Conservation (phyloP, 2,797 vertebrate genomes). For the Buphagus erythrorhynchus region DNA sequence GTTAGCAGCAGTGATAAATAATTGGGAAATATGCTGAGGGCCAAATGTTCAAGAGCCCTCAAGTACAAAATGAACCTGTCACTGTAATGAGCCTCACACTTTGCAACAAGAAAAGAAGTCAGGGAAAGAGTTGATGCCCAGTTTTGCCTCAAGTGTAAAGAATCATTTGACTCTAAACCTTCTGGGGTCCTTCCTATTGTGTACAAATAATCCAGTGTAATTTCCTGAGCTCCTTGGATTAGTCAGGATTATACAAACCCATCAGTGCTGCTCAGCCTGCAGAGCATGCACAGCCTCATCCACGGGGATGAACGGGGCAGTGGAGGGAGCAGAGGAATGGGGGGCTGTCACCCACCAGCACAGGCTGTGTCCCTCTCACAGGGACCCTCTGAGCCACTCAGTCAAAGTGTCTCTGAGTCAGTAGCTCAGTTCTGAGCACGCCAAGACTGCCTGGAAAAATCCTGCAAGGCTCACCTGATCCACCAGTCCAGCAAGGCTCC, state of each 20-base stretch:
- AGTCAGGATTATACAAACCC: not conserved
- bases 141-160: not conserved
- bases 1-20: not conserved
- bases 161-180: not conserved
- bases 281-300: not conserved
- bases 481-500: not conserved
- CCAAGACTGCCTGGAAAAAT: not conserved
- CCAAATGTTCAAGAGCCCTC: not conserved
- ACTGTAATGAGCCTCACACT: not conserved
- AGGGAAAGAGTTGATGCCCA: not conserved
- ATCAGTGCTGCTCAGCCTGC: not conserved
- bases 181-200: not conserved
- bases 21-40: not conserved
- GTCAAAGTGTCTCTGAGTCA: not conserved
- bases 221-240: not conserved
- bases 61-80: not conserved
- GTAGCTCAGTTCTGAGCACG: fast-evolving
- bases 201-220: not conserved
- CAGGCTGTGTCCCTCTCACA: no score
- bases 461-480: not conserved
- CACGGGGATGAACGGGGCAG: not conserved
- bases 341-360: not conserved
- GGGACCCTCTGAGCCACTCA: fast-evolving
- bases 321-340: not conserved
- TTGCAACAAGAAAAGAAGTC: not conserved